phyloP scores from a whole-genome alignment of 2,888 invertebrate species.

The Drosophila borborema region DNA sequence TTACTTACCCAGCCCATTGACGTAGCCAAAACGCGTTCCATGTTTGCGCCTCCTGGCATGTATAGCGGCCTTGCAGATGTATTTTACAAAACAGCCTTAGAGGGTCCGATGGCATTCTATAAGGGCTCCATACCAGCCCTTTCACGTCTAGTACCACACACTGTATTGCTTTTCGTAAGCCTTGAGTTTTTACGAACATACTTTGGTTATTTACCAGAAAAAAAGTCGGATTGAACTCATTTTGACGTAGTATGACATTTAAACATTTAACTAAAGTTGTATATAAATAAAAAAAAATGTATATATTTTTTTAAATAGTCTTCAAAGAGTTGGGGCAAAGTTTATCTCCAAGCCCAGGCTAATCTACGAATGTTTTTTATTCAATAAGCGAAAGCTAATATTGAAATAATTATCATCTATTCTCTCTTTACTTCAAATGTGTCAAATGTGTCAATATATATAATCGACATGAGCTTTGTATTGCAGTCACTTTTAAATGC shows the following conservation, averaged over 20 bases:
- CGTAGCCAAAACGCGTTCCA: constrained; percentile 97
- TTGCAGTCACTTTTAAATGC: too few species aligned
- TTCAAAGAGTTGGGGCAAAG: too few species aligned
- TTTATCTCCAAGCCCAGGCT: too few species aligned
- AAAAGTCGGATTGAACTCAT: not conserved
- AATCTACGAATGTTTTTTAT: too few species aligned
- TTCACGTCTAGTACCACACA: constrained; percentile 97
- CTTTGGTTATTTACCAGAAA: constrained; percentile 87
- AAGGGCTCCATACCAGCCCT: constrained; percentile 98
- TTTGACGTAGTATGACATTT: not conserved
- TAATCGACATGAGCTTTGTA: too few species aligned
- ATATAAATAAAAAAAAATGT: not conserved
- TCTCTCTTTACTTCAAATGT: too few species aligned
- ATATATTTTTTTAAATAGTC: not conserved
- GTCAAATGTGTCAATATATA: too few species aligned
- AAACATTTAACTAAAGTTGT: not conserved
- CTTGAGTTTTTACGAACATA: constrained; percentile 95
- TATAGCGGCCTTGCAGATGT: constrained; percentile 90
- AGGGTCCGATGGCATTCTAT: constrained; percentile 96
- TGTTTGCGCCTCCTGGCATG: constrained; percentile 98
- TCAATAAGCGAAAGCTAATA: too few species aligned
- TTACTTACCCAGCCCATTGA: constrained; percentile 96
- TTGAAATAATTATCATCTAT: too few species aligned
- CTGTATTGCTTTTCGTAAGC: constrained; percentile 96
- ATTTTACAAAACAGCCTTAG: constrained; percentile 91